Percentiles rank a stretch among this genome's conserved stretches.
phyloP scores from a whole-genome alignment of 2,888 invertebrate species.

The Xanthorhoe spadicearia region DNA sequence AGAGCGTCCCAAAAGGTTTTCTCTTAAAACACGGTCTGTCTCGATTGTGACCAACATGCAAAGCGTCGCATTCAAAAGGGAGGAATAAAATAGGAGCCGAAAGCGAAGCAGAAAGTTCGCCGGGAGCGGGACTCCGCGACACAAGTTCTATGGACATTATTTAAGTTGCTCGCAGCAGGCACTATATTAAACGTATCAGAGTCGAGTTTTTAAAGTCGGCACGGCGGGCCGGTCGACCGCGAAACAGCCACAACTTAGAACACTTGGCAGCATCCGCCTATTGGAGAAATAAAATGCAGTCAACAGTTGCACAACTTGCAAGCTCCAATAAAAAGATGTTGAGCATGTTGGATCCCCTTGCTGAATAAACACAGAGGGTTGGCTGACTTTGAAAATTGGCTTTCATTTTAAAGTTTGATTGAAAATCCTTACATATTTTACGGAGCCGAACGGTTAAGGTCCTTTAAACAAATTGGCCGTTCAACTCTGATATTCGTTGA shows the following conservation, averaged over 20 bases:
- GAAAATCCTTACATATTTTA: constrained; percentile 57
- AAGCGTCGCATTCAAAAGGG: constrained; percentile 68
- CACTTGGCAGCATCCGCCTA: constrained; percentile 74
- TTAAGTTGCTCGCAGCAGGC: constrained; percentile 72
- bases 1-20: constrained; percentile 70
- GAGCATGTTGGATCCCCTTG: constrained; percentile 33
- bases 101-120: constrained; percentile 74
- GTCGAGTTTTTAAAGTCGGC: constrained; percentile 73
- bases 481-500: constrained; percentile 71
- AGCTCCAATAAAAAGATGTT: constrained; percentile 46
- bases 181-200: constrained; percentile 75
- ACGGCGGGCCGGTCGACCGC: constrained; percentile 73
- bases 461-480: constrained; percentile 72
- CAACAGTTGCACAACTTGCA: constrained; percentile 65
- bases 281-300: constrained; percentile 76
- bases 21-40: constrained; percentile 69
- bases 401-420: constrained; percentile 48
- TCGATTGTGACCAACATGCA: constrained; percentile 73
- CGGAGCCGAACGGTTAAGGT: constrained; percentile 47
- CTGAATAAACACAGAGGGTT: constrained; percentile 32
- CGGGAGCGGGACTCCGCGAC: constrained; percentile 64
- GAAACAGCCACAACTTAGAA: constrained; percentile 68
- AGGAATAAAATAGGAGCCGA: constrained; percentile 70
- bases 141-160: constrained; percentile 77
- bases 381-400: constrained; percentile 31